Conservation (phyloP, 1,140 invertebrate species). For the Drosophila rufa region DNA sequence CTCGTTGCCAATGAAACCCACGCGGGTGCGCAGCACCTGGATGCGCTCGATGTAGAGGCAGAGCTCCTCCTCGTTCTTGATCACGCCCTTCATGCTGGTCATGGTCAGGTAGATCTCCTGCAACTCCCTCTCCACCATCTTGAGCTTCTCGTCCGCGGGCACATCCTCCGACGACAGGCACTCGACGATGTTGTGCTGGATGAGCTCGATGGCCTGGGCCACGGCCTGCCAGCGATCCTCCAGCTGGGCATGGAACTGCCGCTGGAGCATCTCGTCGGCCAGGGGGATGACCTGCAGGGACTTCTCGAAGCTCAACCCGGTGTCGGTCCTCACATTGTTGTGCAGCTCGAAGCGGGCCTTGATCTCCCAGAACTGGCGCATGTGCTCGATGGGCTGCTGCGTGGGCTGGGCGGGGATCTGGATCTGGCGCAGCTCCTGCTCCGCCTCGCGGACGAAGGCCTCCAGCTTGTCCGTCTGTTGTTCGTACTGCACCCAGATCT, state of each 20-base stretch:
- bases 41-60: conserved; percentile 92
- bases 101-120: conserved; percentile 89
- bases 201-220: conserved; percentile 87
- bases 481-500: conserved; percentile 91
- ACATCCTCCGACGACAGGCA: conserved; percentile 90
- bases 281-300: conserved; percentile 91
- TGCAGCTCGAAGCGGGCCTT: conserved; percentile 95
- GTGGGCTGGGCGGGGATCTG: conserved; percentile 86
- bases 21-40: conserved; percentile 90
- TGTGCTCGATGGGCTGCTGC: conserved; percentile 88
- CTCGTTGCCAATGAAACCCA: conserved; percentile 91
- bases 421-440: conserved; percentile 87
- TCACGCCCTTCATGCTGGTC: conserved; percentile 90
- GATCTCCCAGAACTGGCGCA: conserved; percentile 94
- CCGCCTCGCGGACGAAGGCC: conserved; percentile 90
- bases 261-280: conserved; percentile 92
- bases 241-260: conserved; percentile 91
- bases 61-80: conserved; percentile 93
- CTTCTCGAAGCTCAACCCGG: conserved; percentile 90
- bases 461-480: conserved; percentile 90
- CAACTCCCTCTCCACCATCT: conserved; percentile 90
- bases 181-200: conserved; percentile 89
- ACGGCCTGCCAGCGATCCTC: conserved; percentile 91
- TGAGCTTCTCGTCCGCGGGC: conserved; percentile 89
- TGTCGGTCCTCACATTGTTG: conserved; percentile 91